Evolutionary conservation across 2,888 invertebrate species (phyloP).

Genomic region (Parnassius smintheus): DNA sequence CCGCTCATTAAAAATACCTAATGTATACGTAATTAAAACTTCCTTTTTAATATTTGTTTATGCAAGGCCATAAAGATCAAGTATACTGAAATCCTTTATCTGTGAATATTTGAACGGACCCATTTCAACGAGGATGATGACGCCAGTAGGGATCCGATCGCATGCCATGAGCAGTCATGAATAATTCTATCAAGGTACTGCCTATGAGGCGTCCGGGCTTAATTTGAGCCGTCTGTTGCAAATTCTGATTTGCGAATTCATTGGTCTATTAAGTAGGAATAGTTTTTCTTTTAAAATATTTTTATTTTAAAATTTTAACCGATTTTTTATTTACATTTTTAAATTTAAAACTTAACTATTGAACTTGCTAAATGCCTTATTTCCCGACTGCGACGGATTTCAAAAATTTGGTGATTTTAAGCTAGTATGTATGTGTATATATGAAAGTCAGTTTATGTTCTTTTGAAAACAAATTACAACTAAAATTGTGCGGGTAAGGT

Average conservation of each 20-base stretch:
- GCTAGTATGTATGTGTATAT: too few species aligned
- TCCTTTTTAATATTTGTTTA: not conserved
- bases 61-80: not conserved
- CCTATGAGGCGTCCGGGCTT: constrained; percentile 8
- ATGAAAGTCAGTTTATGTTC: too few species aligned
- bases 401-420: too few species aligned
- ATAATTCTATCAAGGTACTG: constrained; percentile 46
- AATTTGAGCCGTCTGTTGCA: constrained; percentile 29
- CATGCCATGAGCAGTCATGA: constrained; percentile 42
- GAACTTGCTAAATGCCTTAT: too few species aligned
- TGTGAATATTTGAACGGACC: constrained; percentile 5
- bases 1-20: not conserved
- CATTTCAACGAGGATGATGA: constrained; percentile 14
- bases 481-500: too few species aligned
- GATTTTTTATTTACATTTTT: too few species aligned
- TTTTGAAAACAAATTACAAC: too few species aligned
- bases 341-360: too few species aligned
- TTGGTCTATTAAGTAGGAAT: too few species aligned
- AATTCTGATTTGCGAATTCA: constrained; percentile 23
- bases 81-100: constrained; percentile 7
- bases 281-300: too few species aligned
- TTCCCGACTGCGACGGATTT: too few species aligned
- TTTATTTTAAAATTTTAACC: too few species aligned
- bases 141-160: constrained; percentile 23
- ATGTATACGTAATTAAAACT: not conserved